Evolutionary conservation across 2,888 invertebrate species (phyloP).

Genomic region (Philonicus albiceps): DNA sequence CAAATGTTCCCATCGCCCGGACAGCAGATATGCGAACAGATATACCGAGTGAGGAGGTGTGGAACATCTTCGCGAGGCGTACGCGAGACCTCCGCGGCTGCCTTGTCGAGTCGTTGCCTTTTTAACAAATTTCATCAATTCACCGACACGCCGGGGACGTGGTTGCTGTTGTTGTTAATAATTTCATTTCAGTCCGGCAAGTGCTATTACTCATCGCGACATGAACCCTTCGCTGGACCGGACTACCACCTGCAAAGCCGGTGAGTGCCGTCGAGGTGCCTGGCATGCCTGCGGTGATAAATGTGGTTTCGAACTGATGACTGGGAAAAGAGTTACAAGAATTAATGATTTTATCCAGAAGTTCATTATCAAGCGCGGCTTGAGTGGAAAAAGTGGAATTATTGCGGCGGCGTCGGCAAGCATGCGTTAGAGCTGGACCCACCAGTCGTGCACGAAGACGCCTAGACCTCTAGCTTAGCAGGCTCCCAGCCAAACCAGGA

Average conservation of each 20-base stretch:
- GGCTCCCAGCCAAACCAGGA: neutral
- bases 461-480: neutral
- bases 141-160: neutral
- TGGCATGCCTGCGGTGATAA: conserved; percentile 40
- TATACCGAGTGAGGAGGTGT: neutral
- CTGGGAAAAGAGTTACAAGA: conserved; percentile 37
- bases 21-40: neutral
- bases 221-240: conserved; percentile 26
- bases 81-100: neutral
- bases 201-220: conserved; percentile 44
- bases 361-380: conserved; percentile 36
- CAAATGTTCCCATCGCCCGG: neutral
- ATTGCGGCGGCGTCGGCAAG: neutral
- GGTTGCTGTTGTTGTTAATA: conserved; percentile 27
- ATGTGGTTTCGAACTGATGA: conserved; percentile 42
- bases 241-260: conserved; percentile 43
- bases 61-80: neutral
- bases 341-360: conserved; percentile 44
- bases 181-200: conserved; percentile 11
- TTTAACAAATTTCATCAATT: conserved; percentile 26
- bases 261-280: conserved; percentile 28
- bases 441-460: neutral
- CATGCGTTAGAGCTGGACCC: neutral
- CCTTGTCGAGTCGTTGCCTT: neutral
- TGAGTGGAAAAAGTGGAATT: neutral